A percentile compares a stretch with the other conserved stretches of the same genome.
Conservation (phyloP, 1,140 invertebrate genomes). For the Megalopta genalis region DNA sequence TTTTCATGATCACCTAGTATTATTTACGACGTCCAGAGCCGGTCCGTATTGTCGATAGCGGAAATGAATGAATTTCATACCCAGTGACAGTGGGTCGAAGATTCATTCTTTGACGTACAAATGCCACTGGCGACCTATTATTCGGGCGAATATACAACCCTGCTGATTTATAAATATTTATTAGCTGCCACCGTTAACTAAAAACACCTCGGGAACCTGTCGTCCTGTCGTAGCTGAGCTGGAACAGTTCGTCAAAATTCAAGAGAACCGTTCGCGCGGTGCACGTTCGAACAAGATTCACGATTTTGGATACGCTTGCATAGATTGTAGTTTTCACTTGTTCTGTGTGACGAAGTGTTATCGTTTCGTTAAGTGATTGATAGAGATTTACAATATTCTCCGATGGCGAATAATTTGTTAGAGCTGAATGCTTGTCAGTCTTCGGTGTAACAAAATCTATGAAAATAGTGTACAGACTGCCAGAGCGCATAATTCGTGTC, state of each 20-base stretch:
- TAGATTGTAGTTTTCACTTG: too few species aligned
- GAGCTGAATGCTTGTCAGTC: too few species aligned
- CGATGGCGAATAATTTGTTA: too few species aligned
- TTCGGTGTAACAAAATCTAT: too few species aligned
- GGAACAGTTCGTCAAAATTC: constrained; percentile 17
- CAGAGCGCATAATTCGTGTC: too few species aligned
- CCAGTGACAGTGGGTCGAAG: constrained; percentile 11
- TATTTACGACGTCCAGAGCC: neutral
- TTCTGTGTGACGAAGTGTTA: too few species aligned
- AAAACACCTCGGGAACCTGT: neutral
- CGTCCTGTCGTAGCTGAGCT: neutral
- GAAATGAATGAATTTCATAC: constrained; percentile 43
- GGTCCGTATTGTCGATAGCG: constrained; percentile 8
- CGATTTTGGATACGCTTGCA: neutral
- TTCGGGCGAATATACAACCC: constrained; percentile 6
- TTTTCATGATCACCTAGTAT: neutral
- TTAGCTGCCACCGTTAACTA: constrained; percentile 33
- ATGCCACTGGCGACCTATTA: constrained; percentile 4
- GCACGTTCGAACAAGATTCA: neutral
- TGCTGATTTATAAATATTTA: constrained; percentile 48
- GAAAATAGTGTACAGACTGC: too few species aligned
- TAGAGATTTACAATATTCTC: too few species aligned
- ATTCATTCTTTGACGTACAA: constrained; percentile 32
- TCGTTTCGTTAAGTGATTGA: too few species aligned
- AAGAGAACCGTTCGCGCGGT: neutral